Evolutionary conservation across 2,797 vertebrate genomes (phyloP).

Genomic region (Buphagus erythrorhynchus): DNA sequence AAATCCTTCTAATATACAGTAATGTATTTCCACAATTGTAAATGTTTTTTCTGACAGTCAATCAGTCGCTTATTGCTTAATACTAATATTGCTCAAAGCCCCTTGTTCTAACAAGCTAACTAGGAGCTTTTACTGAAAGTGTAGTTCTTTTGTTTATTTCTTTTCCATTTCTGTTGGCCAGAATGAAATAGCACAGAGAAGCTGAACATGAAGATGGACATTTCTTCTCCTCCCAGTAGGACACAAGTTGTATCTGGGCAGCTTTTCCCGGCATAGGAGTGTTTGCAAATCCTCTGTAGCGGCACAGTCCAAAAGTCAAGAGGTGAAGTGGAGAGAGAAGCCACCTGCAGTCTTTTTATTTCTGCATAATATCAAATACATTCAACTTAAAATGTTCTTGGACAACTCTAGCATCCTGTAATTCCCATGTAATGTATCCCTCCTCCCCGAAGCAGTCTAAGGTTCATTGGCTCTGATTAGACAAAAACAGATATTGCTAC

Average conservation of each 20-base stretch:
- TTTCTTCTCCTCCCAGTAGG: conserved; percentile 52
- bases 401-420: conserved; percentile 52
- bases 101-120: not conserved
- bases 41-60: not conserved
- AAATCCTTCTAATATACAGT: not conserved
- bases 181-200: conserved; percentile 1
- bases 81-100: not conserved
- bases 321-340: conserved; percentile 57
- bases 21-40: not conserved
- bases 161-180: conserved; percentile 3
- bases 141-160: conserved; percentile 14
- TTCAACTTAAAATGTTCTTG: conserved; percentile 53
- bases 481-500: not conserved
- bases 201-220: not conserved
- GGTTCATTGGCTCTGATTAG: conserved; percentile 7
- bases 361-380: conserved; percentile 67
- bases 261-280: not conserved
- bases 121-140: not conserved
- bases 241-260: conserved; percentile 35
- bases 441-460: not conserved
- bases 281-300: conserved; percentile 60
- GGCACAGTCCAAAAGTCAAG: conserved; percentile 49
- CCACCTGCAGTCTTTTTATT: conserved; percentile 72
- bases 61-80: not conserved
- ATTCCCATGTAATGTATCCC: conserved; percentile 50